Evolutionary conservation across 2,113 vertebrate species (phyloP), one percentile per base, ranked within the genome.

Genomic region (Dinomys branickii): DNA sequence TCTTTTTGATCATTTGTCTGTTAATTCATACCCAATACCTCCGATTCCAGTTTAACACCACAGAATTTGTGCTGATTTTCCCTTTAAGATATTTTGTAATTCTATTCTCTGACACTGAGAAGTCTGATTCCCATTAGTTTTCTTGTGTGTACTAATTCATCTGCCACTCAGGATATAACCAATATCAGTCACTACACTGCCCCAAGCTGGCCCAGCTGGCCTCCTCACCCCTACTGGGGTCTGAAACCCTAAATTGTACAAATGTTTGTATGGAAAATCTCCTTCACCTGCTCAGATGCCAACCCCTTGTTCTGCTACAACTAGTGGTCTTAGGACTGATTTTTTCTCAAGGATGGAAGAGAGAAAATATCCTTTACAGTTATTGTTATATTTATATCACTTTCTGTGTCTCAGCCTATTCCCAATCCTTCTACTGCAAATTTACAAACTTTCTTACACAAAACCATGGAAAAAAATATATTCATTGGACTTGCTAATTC

Each of bases 21-120:
- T 50, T 52, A 94, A n/a, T 77, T 89, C 85, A 77, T 17, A 75
- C 67, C 0, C 59, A 77, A 88, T 81, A 82, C 56, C 3, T 95
- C 20, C 26, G 69, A 58, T 61, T 94, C 44, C 19, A 92, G 44
- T 56, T 56, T n/a, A 59, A 47, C 3, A n/a, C 10, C 33, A 35
- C 5, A 92, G n/a, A 65, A 47, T 58, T 67, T 85, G 28, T 13
- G 61, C n/a, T 50, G 26, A 59, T 10, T 86, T 56, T 78, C 26
- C 38, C 26, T 41, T 92, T 89, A 24, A 3, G 2, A 4, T 50
- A 82, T 82, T 86, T 86, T 69, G 17, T 59, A 41, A 69, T 63
- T 41, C 41, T 83, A 11, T 71, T 89, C 5, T 63, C 65, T 54
- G 56, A 71, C 26, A 90, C 7, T 63, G 16, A 85, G 50, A 75